Conservation (phyloP, 2,113 vertebrate genomes). For the rat (Rattus norvegicus) region DNA sequence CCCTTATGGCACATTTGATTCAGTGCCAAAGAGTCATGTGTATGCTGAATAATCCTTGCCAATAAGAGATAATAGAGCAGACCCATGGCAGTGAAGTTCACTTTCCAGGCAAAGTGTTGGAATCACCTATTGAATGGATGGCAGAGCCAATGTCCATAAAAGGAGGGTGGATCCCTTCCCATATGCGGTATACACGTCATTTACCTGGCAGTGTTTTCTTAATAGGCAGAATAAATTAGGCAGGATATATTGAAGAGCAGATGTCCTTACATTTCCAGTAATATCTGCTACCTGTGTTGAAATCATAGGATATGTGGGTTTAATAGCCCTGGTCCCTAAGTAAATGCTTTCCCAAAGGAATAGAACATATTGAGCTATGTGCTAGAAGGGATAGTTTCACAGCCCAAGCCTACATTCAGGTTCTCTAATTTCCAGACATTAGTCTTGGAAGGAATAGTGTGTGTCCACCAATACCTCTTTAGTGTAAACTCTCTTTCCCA, state of each 20-base stretch:
- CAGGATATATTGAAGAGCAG: neutral
- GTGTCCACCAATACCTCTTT: neutral
- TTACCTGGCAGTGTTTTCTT: neutral
- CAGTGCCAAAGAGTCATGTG: too few relatives aligned
- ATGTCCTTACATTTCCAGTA: neutral
- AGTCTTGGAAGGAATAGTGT: too few relatives aligned
- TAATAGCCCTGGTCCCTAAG: neutral
- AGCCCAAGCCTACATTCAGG: neutral
- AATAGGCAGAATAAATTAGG: neutral
- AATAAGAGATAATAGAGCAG: neutral
- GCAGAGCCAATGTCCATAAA: neutral
- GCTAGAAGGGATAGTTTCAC: neutral
- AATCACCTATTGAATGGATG: too few relatives aligned
- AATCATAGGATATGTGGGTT: neutral
- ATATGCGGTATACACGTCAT: neutral
- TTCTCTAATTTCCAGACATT: neutral
- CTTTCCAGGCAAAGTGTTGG: neutral
- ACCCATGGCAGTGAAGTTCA: neutral
- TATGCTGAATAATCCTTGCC: neutral
- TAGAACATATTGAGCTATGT: neutral
- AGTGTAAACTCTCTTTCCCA: neutral
- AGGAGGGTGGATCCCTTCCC: neutral
- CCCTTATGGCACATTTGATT: rapidly evolving
- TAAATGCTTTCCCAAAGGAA: neutral
- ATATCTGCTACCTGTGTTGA: neutral